Evolutionary conservation across 2,797 vertebrate species (phyloP), one percentile per base, ranked within the genome.

Genomic region (Enteromius viviparus): DNA sequence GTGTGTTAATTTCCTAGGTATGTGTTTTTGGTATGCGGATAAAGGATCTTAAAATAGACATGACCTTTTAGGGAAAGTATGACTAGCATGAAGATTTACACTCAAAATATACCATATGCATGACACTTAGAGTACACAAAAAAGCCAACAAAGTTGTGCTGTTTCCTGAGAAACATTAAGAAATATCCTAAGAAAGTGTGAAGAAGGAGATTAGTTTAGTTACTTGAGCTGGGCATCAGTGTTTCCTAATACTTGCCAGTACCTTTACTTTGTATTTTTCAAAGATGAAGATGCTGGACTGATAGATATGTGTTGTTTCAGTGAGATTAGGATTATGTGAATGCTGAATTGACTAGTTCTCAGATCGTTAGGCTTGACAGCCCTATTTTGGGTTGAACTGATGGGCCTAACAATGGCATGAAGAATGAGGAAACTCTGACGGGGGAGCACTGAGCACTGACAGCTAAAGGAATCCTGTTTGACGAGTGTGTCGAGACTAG

Each of bases 371-470:
- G 66, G 92, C 87, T 90, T 84, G 88, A 90, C 90, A 84, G 76
- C 80, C 19, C 83, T 88, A 89, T 92, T 92, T 90, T 94, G 82
- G 74, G 81, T 51, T 53, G 34, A 70, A 76, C 78, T 81, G 83
- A 87, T 70, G 81, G 62, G 26, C 77, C 82, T 66, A 81, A 87
- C 89, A 91, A 90, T 90, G 53, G 83, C 49, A n/a, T 51, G 42
- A 94, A 91, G 96, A 96, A 97, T 95, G 96, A 96, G 95, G 96
- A 97, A 96, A 93, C 92, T 80, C 86, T 81, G 86, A 84, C 34
- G 76, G 80, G 70, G 86, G 51, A 70, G 58, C 66, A 58, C 45
- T 83, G 83, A 80, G 37, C 87, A 5, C 87, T 53, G 65, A 85
- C 82, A 71, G 21, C 53, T 78, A 84, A 91, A 92, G 91, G 94